Conservation (phyloP, 2,888 invertebrate genomes). For the Steinernema hermaphroditum region DNA sequence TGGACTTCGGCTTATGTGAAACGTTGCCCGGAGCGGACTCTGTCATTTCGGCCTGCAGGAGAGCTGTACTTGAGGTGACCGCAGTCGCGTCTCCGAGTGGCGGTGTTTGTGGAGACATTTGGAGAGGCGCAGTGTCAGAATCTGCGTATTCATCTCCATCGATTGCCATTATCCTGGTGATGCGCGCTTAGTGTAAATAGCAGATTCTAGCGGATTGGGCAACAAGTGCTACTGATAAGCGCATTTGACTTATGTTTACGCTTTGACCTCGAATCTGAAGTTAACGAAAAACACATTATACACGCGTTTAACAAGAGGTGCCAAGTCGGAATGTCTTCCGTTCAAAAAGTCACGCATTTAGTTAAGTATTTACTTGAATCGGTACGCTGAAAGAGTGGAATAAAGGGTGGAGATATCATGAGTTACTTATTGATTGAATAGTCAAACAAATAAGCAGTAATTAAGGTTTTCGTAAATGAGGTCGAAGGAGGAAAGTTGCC, state of each 20-base stretch:
- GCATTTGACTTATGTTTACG: neutral
- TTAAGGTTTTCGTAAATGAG: neutral
- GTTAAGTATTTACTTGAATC: too few relatives aligned
- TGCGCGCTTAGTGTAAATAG: neutral
- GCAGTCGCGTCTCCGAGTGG: constrained; percentile 7
- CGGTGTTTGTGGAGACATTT: constrained; percentile 11
- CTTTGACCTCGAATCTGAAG: constrained; percentile 16
- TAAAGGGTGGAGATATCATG: too few relatives aligned
- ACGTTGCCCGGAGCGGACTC: constrained; percentile 32
- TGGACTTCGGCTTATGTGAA: constrained; percentile 53
- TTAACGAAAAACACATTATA: neutral
- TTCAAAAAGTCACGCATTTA: too few relatives aligned
- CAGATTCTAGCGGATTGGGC: constrained; percentile 1
- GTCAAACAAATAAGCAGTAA: neutral
- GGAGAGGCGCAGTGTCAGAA: constrained; percentile 25
- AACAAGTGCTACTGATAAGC: neutral
- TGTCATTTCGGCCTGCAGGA: constrained; percentile 16
- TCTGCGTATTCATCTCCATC: constrained; percentile 27
- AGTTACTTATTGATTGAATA: neutral
- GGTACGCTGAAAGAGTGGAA: too few relatives aligned
- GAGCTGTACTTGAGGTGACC: neutral
- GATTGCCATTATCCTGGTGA: neutral
- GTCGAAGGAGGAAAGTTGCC: neutral
- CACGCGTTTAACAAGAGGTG: neutral
- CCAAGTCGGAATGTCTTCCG: too few relatives aligned